Conservation (phyloP, 2,113 vertebrate species). For the Serinus canaria region DNA sequence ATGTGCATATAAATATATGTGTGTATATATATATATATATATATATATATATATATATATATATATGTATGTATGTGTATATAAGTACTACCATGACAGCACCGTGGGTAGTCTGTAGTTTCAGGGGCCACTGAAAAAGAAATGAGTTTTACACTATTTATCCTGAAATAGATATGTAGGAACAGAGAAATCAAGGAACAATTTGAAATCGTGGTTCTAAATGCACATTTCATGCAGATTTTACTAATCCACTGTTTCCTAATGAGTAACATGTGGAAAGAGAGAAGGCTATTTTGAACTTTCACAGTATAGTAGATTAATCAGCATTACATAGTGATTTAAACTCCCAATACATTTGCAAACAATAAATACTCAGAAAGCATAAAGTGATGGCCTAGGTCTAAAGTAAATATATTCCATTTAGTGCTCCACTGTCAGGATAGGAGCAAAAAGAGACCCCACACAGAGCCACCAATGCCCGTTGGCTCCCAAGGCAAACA, state of each 20-base stretch:
- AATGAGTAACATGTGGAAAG: not conserved
- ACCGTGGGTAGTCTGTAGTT: not conserved
- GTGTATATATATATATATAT: not conserved
- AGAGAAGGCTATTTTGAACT: not conserved
- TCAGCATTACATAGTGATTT: not conserved
- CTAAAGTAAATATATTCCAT: not conserved
- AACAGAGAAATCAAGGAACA: not conserved
- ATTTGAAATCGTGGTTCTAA: not conserved
- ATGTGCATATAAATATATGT: accelerated
- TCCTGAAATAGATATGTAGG: not conserved
- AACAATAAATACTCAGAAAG: constrained; percentile 10
- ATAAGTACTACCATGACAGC: not conserved
- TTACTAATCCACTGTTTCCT: not conserved
- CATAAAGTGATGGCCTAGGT: not conserved
- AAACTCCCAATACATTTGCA: constrained; percentile 7
- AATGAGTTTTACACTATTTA: not conserved
- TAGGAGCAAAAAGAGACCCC: not conserved
- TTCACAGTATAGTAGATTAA: not conserved
- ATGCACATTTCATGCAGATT: constrained; percentile 1
- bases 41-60: accelerated
- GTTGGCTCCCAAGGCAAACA: not conserved
- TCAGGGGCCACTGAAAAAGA: not conserved
- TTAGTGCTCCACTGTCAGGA: not conserved
- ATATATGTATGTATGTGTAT: too few relatives aligned
- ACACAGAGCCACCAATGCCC: not conserved